Percentiles rank a stretch among this genome's conserved stretches.
These are phyloP conservation scores for Megaceryle alcyon DNA, from an alignment of 2,797 vertebrate genomes.

Conservation along the genomic window DNA sequence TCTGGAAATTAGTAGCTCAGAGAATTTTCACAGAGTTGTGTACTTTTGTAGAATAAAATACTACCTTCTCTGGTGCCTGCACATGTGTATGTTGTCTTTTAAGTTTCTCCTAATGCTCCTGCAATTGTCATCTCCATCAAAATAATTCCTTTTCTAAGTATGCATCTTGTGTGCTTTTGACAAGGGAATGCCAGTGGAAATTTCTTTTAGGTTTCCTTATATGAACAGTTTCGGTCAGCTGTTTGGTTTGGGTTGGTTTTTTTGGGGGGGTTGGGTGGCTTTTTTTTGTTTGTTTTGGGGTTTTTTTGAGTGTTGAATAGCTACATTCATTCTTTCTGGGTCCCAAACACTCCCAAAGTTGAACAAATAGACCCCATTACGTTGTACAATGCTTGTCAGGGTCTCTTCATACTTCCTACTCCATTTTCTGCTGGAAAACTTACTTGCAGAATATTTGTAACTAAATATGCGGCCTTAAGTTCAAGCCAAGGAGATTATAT, in stretches of 20 bases:
- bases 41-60: neutral
- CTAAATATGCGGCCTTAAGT: neutral
- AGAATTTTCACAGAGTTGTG: neutral
- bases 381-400: neutral
- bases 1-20: neutral
- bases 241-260: too few species aligned
- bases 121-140: neutral
- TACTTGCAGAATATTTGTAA: neutral
- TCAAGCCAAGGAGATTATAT: neutral
- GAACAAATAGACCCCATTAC: neutral
- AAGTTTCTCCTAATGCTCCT: neutral
- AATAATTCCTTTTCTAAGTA: neutral
- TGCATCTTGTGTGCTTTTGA: neutral
- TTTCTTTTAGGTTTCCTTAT: neutral
- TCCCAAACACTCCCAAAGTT: neutral
- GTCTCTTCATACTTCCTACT: neutral
- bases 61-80: fast-evolving
- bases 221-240: neutral
- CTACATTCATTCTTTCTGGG: neutral
- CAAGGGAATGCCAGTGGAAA: neutral
- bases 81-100: neutral
- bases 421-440: neutral
- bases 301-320: neutral
- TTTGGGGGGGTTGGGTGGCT: too few species aligned
- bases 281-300: neutral